Evolutionary conservation across 2,888 invertebrate species (phyloP), one percentile per base, ranked within the genome.

Genomic region (Seladonia tumulorum): DNA sequence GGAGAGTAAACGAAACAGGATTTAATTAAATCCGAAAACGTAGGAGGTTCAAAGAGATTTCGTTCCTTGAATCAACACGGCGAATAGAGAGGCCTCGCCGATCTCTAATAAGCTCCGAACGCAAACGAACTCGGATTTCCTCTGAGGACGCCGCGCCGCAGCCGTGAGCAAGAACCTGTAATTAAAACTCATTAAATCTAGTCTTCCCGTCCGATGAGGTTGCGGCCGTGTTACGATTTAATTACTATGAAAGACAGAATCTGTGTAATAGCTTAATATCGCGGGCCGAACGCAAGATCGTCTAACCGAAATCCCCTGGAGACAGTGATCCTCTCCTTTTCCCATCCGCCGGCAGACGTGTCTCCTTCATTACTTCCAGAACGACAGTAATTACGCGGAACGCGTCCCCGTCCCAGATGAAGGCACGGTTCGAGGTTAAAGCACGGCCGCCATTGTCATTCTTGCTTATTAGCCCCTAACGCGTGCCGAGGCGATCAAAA

Each of bases 361-460:
- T 91, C 90, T 90, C 89, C 89, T 89, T 91, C 87, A 87, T 93
- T 93, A 92, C 74, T 77, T 77, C 81, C 76, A 71, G 88, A 86
- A 83, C 80, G 79, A 70, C 76, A 63, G 81, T 90, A 84, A 91
- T 91, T 91, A 91, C 83, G 76, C 88, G 81, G 76, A 35, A 57
- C 84, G 83, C 79, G 84, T 88, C 82, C 1, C 60, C 81, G 85
- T 88, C 81, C 4, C 60, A 25, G 76, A 73, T 63, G 57, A 57
- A n/a, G 71, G 75, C 83, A 70, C 66, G 74, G 70, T 78, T 75
- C 73, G 42, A 79, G 76, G 42, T 22, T 75, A 42, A 68, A 76
- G 25, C 42, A 63, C 82, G 63, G 80, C 45, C 74, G 70, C 57
- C 76, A 87, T 91, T 87, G 89, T 82, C 85, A 75, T 83, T 82